Evolutionary conservation across 64 coral and sea anemone genomes (phyloP).

Genomic region (Actinia tenebrosa): DNA sequence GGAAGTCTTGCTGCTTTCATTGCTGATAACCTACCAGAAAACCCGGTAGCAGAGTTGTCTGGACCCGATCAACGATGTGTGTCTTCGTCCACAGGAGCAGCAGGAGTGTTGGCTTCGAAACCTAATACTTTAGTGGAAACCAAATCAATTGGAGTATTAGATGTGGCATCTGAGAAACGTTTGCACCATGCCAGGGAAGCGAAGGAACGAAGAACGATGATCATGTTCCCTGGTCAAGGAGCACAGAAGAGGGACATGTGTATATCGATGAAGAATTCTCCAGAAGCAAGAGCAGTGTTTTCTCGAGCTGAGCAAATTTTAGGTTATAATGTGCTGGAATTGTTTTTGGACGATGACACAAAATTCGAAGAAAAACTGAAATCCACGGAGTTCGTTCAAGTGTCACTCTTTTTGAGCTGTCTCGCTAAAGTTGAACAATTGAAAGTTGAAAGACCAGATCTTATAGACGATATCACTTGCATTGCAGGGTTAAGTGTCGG

Average conservation of each 20-base stretch:
- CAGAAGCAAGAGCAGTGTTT: neutral
- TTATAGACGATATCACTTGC: neutral
- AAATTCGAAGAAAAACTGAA: neutral
- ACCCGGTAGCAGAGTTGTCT: neutral
- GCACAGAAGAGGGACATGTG: neutral
- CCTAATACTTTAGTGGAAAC: neutral
- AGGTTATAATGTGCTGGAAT: neutral
- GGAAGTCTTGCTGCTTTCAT: neutral
- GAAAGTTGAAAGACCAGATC: constrained; percentile 1
- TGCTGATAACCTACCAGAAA: neutral
- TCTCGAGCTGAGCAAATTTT: neutral
- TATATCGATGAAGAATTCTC: neutral
- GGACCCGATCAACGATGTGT: neutral
- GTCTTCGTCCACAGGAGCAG: neutral
- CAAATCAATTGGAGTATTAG: neutral
- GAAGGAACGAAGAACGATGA: neutral
- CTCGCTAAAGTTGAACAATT: neutral
- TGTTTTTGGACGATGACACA: neutral
- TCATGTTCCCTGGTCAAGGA: constrained; percentile 6
- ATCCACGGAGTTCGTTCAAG: constrained; percentile 1
- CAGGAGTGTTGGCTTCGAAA: no score
- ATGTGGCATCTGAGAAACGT: neutral
- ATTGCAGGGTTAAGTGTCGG: neutral
- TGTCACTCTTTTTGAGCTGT: neutral
- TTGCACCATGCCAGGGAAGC: neutral